Conservation (phyloP, 2,113 vertebrate genomes). For the Chloropsis hardwickii region DNA sequence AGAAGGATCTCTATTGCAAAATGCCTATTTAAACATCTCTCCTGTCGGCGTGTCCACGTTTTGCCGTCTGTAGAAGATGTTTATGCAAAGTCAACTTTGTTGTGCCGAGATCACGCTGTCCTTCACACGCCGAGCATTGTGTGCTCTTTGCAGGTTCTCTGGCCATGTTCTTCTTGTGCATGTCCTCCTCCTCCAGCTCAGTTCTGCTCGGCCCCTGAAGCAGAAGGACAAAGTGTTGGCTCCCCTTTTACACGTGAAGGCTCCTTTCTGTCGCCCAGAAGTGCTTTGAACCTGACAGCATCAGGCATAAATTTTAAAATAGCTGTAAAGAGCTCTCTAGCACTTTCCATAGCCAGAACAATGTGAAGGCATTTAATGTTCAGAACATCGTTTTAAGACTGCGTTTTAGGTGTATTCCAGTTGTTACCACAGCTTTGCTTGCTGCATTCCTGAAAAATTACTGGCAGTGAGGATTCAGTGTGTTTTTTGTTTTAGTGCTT, state of each 20-base stretch:
- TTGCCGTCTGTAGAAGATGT: not conserved
- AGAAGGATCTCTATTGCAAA: not conserved
- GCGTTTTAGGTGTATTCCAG: not conserved
- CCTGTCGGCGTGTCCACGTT: accelerated
- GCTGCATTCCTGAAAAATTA: slow-evolving; percentile 12
- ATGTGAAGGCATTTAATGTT: not conserved
- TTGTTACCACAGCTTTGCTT: not conserved
- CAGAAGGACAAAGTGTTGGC: not conserved
- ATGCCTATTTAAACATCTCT: not conserved
- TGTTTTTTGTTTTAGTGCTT: slow-evolving; percentile 20
- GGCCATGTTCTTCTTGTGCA: not conserved
- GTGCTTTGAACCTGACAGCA: not conserved
- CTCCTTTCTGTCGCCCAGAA: not conserved
- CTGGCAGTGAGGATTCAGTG: not conserved
- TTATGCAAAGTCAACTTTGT: slow-evolving; percentile 4
- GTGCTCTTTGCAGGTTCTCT: not conserved
- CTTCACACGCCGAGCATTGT: not conserved
- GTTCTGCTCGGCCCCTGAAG: not conserved
- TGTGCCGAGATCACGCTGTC: not conserved
- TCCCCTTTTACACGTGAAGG: not conserved
- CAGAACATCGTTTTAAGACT: not conserved
- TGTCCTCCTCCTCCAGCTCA: not conserved
- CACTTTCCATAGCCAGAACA: not conserved
- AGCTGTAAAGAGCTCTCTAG: not conserved
- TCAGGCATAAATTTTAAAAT: not conserved